These are phyloP conservation scores for Cydia splendana DNA, from an alignment of 1,140 invertebrate species.

Conservation along the genomic window DNA sequence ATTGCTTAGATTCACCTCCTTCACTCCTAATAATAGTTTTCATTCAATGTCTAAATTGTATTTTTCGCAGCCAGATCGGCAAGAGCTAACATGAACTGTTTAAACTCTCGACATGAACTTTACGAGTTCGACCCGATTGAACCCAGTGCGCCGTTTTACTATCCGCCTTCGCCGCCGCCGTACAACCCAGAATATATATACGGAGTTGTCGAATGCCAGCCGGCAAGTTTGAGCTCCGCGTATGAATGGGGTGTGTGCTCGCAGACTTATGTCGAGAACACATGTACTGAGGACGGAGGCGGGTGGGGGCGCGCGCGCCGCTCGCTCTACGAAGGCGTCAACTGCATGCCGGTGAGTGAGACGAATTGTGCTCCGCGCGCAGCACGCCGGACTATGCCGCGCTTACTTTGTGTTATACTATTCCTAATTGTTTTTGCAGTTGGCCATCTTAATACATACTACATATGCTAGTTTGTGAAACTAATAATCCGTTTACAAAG, in stretches of 20 bases:
- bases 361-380: slow-evolving; percentile 53
- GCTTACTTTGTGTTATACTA: slow-evolving; percentile 45
- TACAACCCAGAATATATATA: slow-evolving; percentile 63
- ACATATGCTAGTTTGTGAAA: not conserved
- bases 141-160: slow-evolving; percentile 52
- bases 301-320: slow-evolving; percentile 53
- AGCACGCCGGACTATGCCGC: slow-evolving; percentile 51
- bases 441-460: not conserved
- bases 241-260: slow-evolving; percentile 42
- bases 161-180: slow-evolving; percentile 56
- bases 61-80: slow-evolving; percentile 18
- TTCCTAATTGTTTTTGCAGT: slow-evolving; percentile 25
- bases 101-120: slow-evolving; percentile 48
- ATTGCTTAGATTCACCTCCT: not conserved
- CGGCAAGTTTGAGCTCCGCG: slow-evolving; percentile 37
- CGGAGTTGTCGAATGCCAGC: slow-evolving; percentile 46
- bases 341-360: slow-evolving; percentile 71
- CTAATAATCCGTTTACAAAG: not conserved
- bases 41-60: not conserved
- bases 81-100: slow-evolving; percentile 58
- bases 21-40: not conserved
- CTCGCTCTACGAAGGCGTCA: slow-evolving; percentile 71
- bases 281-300: slow-evolving; percentile 48
- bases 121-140: slow-evolving; percentile 49
- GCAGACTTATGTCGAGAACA: slow-evolving; percentile 46